Percentiles rank a stretch among this genome's conserved stretches.
phyloP scores from a whole-genome alignment of 2,888 invertebrate species.

The Schizotus pectinicornis region DNA sequence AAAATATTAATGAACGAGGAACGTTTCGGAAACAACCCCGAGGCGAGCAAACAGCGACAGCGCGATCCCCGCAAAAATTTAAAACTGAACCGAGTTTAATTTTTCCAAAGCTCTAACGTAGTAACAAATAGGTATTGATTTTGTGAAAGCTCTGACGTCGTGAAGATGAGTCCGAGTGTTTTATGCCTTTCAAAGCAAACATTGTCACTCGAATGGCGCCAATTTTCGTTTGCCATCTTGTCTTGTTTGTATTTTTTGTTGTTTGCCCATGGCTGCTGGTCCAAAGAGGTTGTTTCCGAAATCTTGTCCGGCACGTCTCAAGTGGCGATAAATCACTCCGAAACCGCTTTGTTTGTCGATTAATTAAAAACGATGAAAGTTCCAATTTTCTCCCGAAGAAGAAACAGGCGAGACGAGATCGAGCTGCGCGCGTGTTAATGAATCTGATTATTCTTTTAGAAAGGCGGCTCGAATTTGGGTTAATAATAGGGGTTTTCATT shows the following conservation, averaged over 20 bases:
- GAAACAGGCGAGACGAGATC: slow-evolving; percentile 11
- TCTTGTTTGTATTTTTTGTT: too few species aligned
- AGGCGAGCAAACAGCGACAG: slow-evolving; percentile 4
- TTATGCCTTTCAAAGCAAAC: too few species aligned
- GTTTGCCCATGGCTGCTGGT: too few species aligned
- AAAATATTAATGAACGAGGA: slow-evolving; percentile 28
- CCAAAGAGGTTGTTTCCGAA: too few species aligned
- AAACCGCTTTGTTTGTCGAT: neutral
- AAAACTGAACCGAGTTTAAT: too few species aligned
- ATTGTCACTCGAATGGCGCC: too few species aligned
- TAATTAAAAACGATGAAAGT: slow-evolving; percentile 30
- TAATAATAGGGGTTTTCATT: slow-evolving; percentile 30
- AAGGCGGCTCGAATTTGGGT: slow-evolving; percentile 28
- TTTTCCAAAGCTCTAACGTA: too few species aligned
- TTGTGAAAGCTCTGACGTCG: too few species aligned
- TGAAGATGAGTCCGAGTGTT: too few species aligned
- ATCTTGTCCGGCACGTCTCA: too few species aligned
- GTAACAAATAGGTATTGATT: too few species aligned
- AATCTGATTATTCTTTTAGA: slow-evolving; percentile 29
- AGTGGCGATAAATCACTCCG: slow-evolving; percentile 4
- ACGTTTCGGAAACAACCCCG: slow-evolving; percentile 27
- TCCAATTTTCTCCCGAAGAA: slow-evolving; percentile 14
- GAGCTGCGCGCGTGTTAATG: slow-evolving; percentile 19
- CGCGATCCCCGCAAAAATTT: slow-evolving; percentile 9
- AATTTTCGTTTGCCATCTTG: too few species aligned